phyloP scores from a whole-genome alignment of 2,113 vertebrate genomes.

The Dipodomys merriami region DNA sequence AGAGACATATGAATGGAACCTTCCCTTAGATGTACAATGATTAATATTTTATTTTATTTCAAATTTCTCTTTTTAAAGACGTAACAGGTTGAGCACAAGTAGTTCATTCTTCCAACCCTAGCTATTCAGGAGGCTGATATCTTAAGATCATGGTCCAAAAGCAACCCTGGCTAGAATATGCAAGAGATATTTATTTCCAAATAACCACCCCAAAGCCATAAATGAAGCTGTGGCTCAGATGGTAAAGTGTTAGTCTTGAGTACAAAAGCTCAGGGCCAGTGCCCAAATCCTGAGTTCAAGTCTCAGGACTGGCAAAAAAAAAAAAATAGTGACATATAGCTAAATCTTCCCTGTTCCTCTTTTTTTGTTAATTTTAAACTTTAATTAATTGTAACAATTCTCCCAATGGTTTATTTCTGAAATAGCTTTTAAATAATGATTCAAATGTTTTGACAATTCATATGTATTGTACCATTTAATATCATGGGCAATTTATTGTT shows the following conservation, averaged over 20 bases:
- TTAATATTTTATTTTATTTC: slow-evolving; percentile 27
- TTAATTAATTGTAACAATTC: background rate
- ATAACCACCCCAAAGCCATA: too few relatives aligned
- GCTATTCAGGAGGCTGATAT: too few relatives aligned
- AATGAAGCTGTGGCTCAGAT: too few relatives aligned
- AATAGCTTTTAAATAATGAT: background rate
- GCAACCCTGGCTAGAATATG: too few relatives aligned
- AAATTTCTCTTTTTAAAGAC: slow-evolving; percentile 12
- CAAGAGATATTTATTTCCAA: too few relatives aligned
- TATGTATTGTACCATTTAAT: background rate
- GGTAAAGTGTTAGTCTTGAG: too few relatives aligned
- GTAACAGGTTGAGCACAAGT: background rate
- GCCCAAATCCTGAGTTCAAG: too few relatives aligned
- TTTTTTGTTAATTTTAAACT: background rate
- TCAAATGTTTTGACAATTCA: background rate
- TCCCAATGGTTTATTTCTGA: background rate
- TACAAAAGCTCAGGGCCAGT: too few relatives aligned
- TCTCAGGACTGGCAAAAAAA: too few relatives aligned
- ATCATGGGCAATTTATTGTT: background rate
- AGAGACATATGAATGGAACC: background rate
- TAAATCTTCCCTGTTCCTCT: background rate
- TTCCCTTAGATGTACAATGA: background rate
- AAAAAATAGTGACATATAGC: background rate
- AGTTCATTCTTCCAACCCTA: too few relatives aligned
- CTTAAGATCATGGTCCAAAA: too few relatives aligned